Evolutionary conservation across 1,140 invertebrate species (phyloP).

Genomic region (Drosophila takahashii): DNA sequence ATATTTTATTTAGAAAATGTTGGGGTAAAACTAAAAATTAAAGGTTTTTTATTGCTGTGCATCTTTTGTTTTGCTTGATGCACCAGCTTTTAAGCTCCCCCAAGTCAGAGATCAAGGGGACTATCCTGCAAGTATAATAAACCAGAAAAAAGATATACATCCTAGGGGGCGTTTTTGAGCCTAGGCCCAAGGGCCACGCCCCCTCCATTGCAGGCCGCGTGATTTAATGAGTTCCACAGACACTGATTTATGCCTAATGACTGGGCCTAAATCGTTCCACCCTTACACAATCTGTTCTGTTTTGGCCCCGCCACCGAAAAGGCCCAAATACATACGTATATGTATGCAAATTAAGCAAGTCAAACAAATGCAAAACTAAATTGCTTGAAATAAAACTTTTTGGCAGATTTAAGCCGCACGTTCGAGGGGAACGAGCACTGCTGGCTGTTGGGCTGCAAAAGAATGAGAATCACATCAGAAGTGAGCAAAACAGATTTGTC

Average conservation of each 20-base stretch:
- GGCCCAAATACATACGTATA: slow-evolving; percentile 7
- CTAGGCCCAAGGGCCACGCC: slow-evolving; percentile 41
- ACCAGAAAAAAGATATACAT: slow-evolving; percentile 31
- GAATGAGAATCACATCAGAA: slow-evolving; percentile 72
- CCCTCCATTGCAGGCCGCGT: slow-evolving; percentile 44
- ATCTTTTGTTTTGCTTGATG: neutral
- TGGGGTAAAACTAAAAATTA: neutral
- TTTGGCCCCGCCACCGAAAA: neutral
- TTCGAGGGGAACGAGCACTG: slow-evolving; percentile 1
- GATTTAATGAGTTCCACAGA: slow-evolving; percentile 69
- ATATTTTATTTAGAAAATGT: neutral
- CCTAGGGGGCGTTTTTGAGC: slow-evolving; percentile 32
- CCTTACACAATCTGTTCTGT: slow-evolving; percentile 29
- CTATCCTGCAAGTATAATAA: slow-evolving; percentile 22
- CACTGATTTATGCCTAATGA: slow-evolving; percentile 76
- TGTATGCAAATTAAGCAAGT: slow-evolving; percentile 56
- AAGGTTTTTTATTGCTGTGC: slow-evolving; percentile 2
- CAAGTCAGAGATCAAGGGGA: slow-evolving; percentile 41
- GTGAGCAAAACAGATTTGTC: slow-evolving; percentile 82
- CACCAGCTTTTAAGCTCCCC: slow-evolving; percentile 1
- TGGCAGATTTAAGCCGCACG: slow-evolving; percentile 71
- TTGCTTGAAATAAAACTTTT: slow-evolving; percentile 80
- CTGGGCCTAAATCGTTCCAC: slow-evolving; percentile 55
- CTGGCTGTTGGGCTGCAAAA: neutral
- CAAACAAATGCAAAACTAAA: slow-evolving; percentile 79